Evolutionary conservation across 2,888 invertebrate genomes (phyloP), one percentile per base, ranked within the genome.

Genomic region (Lomographa bimaculata): DNA sequence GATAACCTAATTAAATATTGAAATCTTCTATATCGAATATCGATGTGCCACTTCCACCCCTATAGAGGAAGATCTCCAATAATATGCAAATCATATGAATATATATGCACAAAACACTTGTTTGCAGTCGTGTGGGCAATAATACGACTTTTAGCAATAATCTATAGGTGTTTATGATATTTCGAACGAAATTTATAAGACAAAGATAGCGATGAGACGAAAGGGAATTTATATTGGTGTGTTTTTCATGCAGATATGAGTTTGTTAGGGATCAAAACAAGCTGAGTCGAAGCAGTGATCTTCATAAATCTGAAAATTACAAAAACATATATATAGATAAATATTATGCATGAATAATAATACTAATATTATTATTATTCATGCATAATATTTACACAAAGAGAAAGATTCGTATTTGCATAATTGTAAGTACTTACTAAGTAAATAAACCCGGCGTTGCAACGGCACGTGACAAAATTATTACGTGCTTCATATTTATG

Each of bases 111-210:
- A 19, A 41, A 46, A 43, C 36, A 24, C 20, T 25, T 30, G 7
- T 12, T 25, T 27, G 28, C 24, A n/a, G 11, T 5, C 28, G 14
- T 21, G 19, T 11, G 29, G 33, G 30, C 10, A 40, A 47, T 46
- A 44, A 20, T 47, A 37, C 12, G 43, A 37, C 36, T 34, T 18
- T 33, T 7, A 24, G 34, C 29, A 40, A 40, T 52, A 44, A 49
- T 19, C 25, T 42, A 25, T 18, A 33, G 7, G 25, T 23, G 17
- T 46, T 52, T 49, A 52, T 47, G 30, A 12, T 9, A 27, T 34
- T 26, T 40, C 35, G 8, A 27, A 32, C 4, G 7, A 42, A 30
- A 37, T 42, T 36, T 41, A 42, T 23, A 27, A 26, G 30, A 42
- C 17, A 27, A 27, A 26, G 29, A 30, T 41, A 25, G 28, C 27